Conservation (phyloP, 2,113 vertebrate species). For the Orycteropus afer region DNA sequence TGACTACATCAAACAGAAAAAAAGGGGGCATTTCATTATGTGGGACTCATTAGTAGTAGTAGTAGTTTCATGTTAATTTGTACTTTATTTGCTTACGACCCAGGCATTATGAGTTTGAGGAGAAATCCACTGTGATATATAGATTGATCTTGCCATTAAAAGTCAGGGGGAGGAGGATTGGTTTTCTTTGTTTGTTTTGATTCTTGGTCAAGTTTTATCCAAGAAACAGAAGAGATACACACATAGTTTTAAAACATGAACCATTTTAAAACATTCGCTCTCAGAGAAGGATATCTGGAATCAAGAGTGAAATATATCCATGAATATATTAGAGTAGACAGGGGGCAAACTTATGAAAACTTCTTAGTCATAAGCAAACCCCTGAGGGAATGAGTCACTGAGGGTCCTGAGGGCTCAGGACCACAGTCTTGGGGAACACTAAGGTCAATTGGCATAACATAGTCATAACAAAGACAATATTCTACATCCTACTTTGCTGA, state of each 20-base stretch:
- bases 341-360: too few relatives aligned
- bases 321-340: too few relatives aligned
- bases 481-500: too few relatives aligned
- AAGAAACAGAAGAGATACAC: constrained; percentile 65
- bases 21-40: not conserved
- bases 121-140: constrained; percentile 63
- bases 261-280: too few relatives aligned
- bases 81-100: constrained; percentile 79
- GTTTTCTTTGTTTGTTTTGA: not conserved
- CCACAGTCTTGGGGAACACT: too few relatives aligned
- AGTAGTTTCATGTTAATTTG: constrained; percentile 72
- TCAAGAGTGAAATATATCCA: constrained; percentile 54
- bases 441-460: too few relatives aligned
- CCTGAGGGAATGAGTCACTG: too few relatives aligned
- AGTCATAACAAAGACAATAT: too few relatives aligned
- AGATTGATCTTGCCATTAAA: constrained; percentile 49
- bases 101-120: constrained; percentile 72
- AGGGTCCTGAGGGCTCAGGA: too few relatives aligned
- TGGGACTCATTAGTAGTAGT: not conserved
- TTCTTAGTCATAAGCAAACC: too few relatives aligned
- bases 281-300: constrained; percentile 67
- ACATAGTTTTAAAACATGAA: constrained; percentile 68
- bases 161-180: too few relatives aligned
- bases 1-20: not conserved
- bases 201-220: constrained; percentile 70